phyloP scores from a whole-genome alignment of 2,113 vertebrate species.

The Ahaetulla prasina region DNA sequence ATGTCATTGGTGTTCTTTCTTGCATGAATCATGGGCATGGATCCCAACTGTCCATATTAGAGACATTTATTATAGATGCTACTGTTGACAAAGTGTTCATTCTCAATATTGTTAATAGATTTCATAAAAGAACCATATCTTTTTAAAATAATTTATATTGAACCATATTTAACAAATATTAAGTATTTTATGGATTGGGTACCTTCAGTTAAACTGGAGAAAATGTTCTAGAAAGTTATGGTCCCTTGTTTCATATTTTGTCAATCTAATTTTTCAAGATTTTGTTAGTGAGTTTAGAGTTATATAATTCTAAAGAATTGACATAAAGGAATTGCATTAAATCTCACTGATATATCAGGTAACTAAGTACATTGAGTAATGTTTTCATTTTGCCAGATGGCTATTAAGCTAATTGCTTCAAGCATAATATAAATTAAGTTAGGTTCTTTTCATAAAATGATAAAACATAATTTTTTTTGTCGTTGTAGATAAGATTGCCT shows the following conservation, averaged over 20 bases:
- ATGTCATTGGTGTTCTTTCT: neutral
- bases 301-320: neutral
- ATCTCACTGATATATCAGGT: neutral
- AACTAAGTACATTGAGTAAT: neutral
- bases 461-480: neutral
- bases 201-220: neutral
- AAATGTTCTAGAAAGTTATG: neutral
- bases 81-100: constrained; percentile 15
- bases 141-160: neutral
- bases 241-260: neutral
- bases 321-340: neutral
- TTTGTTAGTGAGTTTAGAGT: constrained; percentile 19
- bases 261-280: neutral
- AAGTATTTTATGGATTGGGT: neutral
- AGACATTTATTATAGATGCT: neutral
- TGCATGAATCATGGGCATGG: neutral
- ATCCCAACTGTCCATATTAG: neutral
- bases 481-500: accelerated
- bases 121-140: neutral
- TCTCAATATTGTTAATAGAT: neutral
- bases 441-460: neutral
- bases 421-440: constrained; percentile 20
- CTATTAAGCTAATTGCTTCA: constrained; percentile 45
- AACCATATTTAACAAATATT: neutral
- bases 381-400: constrained; percentile 40